A percentile compares a stretch with the other conserved stretches of the same genome.
Evolutionary conservation across 1,140 invertebrate genomes (phyloP).

Genomic region (Vollenhovia emeryi): DNA sequence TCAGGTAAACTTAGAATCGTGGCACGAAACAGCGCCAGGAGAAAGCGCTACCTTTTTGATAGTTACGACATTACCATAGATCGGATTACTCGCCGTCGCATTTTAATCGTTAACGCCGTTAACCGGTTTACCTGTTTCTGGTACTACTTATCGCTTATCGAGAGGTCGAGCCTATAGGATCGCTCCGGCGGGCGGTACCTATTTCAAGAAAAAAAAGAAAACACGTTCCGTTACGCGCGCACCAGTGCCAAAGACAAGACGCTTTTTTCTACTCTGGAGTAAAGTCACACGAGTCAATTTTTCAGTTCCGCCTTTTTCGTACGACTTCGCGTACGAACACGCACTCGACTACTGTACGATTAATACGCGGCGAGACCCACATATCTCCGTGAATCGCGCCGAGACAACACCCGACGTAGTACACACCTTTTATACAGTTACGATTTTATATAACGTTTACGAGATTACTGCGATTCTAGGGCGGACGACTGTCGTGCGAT

Average conservation of each 20-base stretch:
- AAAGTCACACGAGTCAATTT: conserved; percentile 3
- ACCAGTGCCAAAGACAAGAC: conserved; percentile 78
- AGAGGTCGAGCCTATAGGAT: conserved; percentile 78
- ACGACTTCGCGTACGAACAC: neutral
- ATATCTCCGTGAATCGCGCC: conserved; percentile 65
- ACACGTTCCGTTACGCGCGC: conserved; percentile 76
- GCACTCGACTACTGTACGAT: neutral
- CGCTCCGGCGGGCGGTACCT: conserved; percentile 70
- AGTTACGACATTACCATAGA: conserved; percentile 63
- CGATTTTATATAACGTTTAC: conserved; percentile 73
- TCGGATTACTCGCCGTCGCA: conserved; percentile 57
- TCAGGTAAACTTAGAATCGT: conserved; percentile 44
- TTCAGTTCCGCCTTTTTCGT: conserved; percentile 47
- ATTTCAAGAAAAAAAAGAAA: no score
- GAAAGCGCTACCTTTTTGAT: conserved; percentile 49
- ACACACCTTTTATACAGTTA: conserved; percentile 64
- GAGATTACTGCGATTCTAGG: conserved; percentile 69
- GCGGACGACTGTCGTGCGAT: conserved; percentile 59
- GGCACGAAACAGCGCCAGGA: neutral
- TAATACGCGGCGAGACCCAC: conserved; percentile 37
- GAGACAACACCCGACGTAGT: conserved; percentile 46
- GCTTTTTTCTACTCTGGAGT: conserved; percentile 39
- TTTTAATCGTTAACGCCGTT: conserved; percentile 63
- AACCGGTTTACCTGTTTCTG: conserved; percentile 39
- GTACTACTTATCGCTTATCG: conserved; percentile 69